phyloP scores from a whole-genome alignment of 2,113 vertebrate genomes.

The Solenodon paradoxus region DNA sequence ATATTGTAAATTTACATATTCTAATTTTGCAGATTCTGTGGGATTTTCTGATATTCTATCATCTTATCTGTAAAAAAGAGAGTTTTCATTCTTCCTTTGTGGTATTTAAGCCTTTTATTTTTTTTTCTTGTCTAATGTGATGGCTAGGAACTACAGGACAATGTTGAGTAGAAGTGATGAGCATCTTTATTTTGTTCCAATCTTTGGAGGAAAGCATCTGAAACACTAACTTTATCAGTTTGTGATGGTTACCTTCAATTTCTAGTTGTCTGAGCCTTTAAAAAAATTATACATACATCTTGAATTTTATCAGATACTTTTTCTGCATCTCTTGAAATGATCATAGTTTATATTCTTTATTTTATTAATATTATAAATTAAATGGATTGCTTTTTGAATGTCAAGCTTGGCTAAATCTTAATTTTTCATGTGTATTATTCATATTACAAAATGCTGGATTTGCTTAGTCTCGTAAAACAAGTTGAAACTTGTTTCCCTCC shows the following conservation, averaged over 20 bases:
- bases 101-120: background rate
- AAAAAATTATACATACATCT: background rate
- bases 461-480: background rate
- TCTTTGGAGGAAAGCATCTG: background rate
- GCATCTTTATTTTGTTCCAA: background rate
- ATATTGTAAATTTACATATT: background rate
- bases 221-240: background rate
- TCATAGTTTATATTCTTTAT: background rate
- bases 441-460: background rate
- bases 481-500: background rate
- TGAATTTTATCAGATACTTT: background rate
- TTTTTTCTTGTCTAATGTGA: background rate
- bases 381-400: background rate
- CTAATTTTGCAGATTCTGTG: background rate
- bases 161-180: no score
- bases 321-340: background rate
- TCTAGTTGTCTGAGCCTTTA: background rate
- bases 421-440: background rate
- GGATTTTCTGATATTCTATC: background rate
- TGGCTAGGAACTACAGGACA: no score
- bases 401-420: background rate
- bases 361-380: background rate
- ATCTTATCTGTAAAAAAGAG: no score
- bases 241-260: background rate
- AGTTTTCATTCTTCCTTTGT: background rate